Evolutionary conservation across 2,113 vertebrate genomes (phyloP).

Genomic region (Garra rufa): DNA sequence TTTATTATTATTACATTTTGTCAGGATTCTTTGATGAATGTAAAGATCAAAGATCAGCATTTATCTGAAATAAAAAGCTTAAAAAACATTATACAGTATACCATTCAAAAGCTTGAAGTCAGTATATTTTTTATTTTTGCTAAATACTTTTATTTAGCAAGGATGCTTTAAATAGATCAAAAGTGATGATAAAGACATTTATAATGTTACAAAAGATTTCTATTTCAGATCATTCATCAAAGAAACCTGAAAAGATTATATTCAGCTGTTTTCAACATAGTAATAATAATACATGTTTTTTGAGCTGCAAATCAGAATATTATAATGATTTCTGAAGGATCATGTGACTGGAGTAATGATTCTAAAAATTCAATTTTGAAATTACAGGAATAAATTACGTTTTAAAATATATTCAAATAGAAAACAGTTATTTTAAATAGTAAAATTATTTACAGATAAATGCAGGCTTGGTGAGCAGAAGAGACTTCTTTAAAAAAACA

Average conservation of each 20-base stretch:
- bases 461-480: too few relatives aligned
- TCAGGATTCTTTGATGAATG: too few relatives aligned
- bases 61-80: too few relatives aligned
- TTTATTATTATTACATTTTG: too few relatives aligned
- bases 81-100: too few relatives aligned
- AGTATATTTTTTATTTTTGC: too few relatives aligned
- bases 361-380: not conserved
- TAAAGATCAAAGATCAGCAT: too few relatives aligned
- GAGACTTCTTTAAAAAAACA: too few relatives aligned
- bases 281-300: not conserved
- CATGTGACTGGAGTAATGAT: not conserved
- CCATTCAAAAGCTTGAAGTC: not conserved
- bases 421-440: too few relatives aligned
- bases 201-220: not conserved
- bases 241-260: not conserved
- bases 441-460: too few relatives aligned
- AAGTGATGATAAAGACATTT: not conserved
- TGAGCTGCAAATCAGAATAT: not conserved
- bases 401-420: not conserved
- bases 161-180: not conserved
- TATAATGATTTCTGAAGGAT: not conserved
- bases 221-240: not conserved
- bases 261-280: not conserved
- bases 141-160: not conserved
- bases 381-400: not conserved